These are phyloP conservation scores for Cirrhinus molitorella DNA, from an alignment of 2,797 vertebrate genomes.

Conservation along the genomic window DNA sequence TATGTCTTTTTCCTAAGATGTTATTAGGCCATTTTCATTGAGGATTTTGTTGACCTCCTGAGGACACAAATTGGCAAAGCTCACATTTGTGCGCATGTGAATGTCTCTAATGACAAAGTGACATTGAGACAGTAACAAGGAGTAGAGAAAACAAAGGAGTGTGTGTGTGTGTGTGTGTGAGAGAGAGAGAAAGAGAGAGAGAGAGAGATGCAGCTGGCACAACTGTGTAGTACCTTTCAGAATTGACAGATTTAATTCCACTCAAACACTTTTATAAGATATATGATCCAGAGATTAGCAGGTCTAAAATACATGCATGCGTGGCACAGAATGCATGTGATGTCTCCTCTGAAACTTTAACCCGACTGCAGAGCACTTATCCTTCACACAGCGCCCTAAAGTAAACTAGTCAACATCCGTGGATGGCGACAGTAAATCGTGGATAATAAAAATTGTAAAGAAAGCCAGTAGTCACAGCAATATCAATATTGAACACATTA, in stretches of 20 bases:
- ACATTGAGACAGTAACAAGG: background rate
- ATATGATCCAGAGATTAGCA: slow-evolving; percentile 24
- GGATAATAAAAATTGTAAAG: background rate
- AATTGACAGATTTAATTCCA: background rate
- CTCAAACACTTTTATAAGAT: slow-evolving; percentile 13
- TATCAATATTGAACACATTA: too few species aligned
- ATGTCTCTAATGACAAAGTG: background rate
- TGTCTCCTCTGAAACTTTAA: background rate
- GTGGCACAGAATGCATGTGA: background rate
- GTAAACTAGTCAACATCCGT: background rate
- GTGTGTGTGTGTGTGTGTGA: background rate
- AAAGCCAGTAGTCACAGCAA: background rate
- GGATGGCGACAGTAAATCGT: background rate
- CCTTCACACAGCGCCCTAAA: background rate
- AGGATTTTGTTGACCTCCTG: too few species aligned
- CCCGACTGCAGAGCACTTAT: background rate
- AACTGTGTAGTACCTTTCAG: background rate
- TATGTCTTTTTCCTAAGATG: background rate
- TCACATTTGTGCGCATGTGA: background rate
- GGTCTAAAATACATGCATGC: slow-evolving; percentile 8
- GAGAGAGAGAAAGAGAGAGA: too few species aligned
- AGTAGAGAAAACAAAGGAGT: background rate
- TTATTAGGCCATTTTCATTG: too few species aligned
- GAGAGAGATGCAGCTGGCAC: background rate
- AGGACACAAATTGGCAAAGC: background rate